Evolutionary conservation across 2,888 invertebrate genomes (phyloP), one percentile per base, ranked within the genome.

Genomic region (Eupithecia subumbrata): DNA sequence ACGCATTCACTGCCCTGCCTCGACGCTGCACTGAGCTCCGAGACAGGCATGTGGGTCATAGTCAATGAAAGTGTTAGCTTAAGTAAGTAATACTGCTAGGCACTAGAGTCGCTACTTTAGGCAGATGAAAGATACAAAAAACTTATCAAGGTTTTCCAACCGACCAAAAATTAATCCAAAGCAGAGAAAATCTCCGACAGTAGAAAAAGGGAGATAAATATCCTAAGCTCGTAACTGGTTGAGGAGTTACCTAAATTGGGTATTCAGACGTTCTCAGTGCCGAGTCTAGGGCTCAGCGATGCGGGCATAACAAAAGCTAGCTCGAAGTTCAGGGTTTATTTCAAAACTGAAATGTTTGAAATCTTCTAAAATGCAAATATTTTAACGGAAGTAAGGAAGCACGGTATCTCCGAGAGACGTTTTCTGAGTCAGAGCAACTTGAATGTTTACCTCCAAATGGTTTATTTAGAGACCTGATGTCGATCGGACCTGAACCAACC

Each of bases 181-280:
- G n/a, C 34, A 64, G 11, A 34, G 64, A 64, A 34, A 64, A 64
- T 34, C 64, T 64, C 18, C 16, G 22, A 60, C 60, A 25, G 12
- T 34, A 30, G 64, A 16, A 9, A 64, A 34, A 64, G 64, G 30
- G 2, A 64, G 34, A 34, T 34, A 34, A 60, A 69, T 63, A 60
- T 34, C 69, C 40, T 45, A 40, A 56, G 56, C 70, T 71, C 48
- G 45, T 16, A 37, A 71, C 66, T 25, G 60, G 56, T 43, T 69
- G 63, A 72, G 48, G 40, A 25, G 69, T 30, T 45, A 43, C 69
- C 52, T 72, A 64, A 72, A 69, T 69, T 75, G 64, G 69, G 68
- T 71, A 75, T 63, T 25, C 60, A 71, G 43, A 45, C 67, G 43
- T 37, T 68, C 34, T 7, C 34, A 64, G 64, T 64, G 18, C 30